Evolutionary conservation across 1,140 invertebrate species (phyloP), one percentile per base, ranked within the genome.

Genomic region (Aleiodes sp.): DNA sequence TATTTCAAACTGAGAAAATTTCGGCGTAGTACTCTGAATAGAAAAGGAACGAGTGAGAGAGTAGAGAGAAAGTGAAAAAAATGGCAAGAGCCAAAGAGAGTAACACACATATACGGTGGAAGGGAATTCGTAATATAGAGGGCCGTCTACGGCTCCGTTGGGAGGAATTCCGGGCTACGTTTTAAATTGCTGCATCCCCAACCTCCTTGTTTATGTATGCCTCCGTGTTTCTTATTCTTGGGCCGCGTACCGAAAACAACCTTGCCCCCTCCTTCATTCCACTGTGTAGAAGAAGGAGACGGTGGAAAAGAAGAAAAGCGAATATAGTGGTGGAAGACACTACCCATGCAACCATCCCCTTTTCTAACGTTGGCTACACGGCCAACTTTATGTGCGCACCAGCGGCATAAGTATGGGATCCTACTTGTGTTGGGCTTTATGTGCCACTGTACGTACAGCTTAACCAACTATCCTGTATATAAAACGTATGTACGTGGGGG

Each of bases 121-220:
- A 79, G 80, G 76, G 82, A 86, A 86, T 86, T 84, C 79, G 83
- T 84, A 84, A 86, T 84, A 82, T 75, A 80, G 83, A 85, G 83
- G 82, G 83, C 83, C 78, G 82, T 83, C 80, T 85, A 86, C 83
- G 82, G 81, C 84, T 76, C 85, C 83, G 76, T 56, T 84, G 85
- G 85, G 85, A 86, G 83, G 83, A 85, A 86, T 86, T 86, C 85
- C 84, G 82, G 85, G 84, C 80, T 86, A 86, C 84, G 85, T 86
- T 86, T 86, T 86, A 86, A 86, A 86, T 86, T 86, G 85, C 85
- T 84, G 83, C 85, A 86, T 85, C 83, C 85, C 83, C 83, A 82
- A 82, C 82, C 84, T 85, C 76, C 82, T 86, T 86, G 85, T 86
- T 86, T 86, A 86, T 86, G 84, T 84, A 86, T 86, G 85, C 79